Base-by-base conservation (phyloP, 1,140 invertebrate genomes). In the Euborellia annulipes region DNA sequence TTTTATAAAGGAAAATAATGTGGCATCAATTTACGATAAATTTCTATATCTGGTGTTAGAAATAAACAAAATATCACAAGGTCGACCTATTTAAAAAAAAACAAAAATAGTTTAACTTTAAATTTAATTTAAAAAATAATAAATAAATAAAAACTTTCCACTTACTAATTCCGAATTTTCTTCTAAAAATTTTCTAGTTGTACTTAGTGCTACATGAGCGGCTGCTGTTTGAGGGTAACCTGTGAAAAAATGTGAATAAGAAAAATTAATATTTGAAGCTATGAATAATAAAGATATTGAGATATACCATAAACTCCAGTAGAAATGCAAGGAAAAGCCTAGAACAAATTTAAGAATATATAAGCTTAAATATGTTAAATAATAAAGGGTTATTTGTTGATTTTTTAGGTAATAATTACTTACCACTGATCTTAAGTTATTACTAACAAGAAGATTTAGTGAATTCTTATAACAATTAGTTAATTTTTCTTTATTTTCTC, bases 61-160 rank as follows among this genome's bases (percentile, higher is more conserved):
- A 88, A 90, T 6, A 85, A 59, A 55, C 84, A 88, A 58, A 92
- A 90, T 20, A 92, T 82, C 1, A 90, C 65, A 55, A 79, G 67
- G 30, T 86, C 78, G 52, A 89, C 55, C 62, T 78, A 58, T 7
- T 64, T 65, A 43, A 52, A 48, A 22, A 58, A 52, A 48, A 55
- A 58, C 8, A 47, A 49, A 37, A 23, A 44, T 19, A n/a, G n/a
- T n/a, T n/a, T 11, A 46, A 6, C 3, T 23, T 6, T n/a, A 43
- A 16, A 47, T 23, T 13, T 53, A 22, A 41, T 36, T 39, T 21
- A 50, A 22, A 23, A 36, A 34, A 16, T 14, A 50, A 42, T 13
- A 19, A 43, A 51, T 17, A 43, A 43, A 46, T 8, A 18, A 39
- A 47, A 46, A 50, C 2, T 11, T 46, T 36, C 17, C 21, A 52